Conservation (phyloP, 2,888 invertebrate species). For the Xylota sylvarum region DNA sequence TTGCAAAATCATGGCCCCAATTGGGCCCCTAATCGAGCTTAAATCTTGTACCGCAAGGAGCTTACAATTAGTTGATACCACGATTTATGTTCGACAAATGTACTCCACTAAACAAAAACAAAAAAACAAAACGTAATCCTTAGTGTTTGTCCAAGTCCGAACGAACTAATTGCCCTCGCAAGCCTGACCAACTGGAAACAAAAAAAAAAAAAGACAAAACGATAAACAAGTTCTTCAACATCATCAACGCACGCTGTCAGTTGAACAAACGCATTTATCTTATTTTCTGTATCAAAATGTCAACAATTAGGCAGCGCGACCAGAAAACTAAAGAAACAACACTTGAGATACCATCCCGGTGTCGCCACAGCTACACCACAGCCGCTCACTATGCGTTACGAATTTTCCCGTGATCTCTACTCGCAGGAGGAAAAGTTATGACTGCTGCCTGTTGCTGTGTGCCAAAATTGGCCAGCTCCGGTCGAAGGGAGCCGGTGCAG, state of each 20-base stretch:
- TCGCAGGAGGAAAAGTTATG: conserved; percentile 28
- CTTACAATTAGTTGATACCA: conserved; percentile 34
- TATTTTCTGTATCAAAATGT: conserved; percentile 67
- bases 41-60: conserved; percentile 10
- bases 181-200: conserved; percentile 28
- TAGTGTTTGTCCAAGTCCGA: conserved; percentile 13
- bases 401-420: conserved; percentile 27
- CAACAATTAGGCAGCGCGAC: conserved; percentile 70
- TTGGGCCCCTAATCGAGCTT: neutral
- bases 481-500: conserved; percentile 46
- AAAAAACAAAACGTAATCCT: conserved; percentile 20
- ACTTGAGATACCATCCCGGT: conserved; percentile 41
- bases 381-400: conserved; percentile 5
- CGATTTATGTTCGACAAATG: conserved; percentile 16
- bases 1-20: neutral
- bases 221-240: conserved; percentile 63
- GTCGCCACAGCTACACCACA: conserved; percentile 20
- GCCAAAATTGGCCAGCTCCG: conserved; percentile 39
- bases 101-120: neutral
- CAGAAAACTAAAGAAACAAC: conserved; percentile 43
- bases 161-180: conserved; percentile 55
- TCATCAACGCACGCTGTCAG: conserved; percentile 58
- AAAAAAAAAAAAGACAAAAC: conserved; percentile 3
- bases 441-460: conserved; percentile 26
- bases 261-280: conserved; percentile 69